Percentiles rank a stretch among this genome's conserved stretches.
phyloP scores from a whole-genome alignment of 1,140 invertebrate species.

The Glomeris maerens region DNA sequence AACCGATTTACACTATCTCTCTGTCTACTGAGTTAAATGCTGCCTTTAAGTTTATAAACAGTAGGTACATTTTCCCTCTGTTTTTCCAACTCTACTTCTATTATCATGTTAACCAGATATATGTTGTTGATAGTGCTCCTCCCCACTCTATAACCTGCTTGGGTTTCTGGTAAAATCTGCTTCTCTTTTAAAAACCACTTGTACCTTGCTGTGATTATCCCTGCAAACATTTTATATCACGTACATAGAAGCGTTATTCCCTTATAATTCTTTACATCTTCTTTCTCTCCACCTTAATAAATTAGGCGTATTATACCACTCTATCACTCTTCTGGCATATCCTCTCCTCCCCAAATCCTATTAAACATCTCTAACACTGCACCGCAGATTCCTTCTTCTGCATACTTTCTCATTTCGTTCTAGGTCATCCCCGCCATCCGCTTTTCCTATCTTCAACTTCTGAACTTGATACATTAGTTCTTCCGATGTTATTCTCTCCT shows the following conservation, averaged over 20 bases:
- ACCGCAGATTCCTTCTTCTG: too few relatives aligned
- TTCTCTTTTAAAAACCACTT: not conserved
- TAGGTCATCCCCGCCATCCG: too few relatives aligned
- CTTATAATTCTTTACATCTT: too few relatives aligned
- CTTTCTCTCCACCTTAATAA: not conserved
- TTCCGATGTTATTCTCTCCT: too few relatives aligned
- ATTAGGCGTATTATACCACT: not conserved
- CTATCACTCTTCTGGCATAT: not conserved
- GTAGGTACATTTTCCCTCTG: not conserved
- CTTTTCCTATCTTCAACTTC: too few relatives aligned
- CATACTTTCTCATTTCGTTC: too few relatives aligned
- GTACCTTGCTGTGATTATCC: not conserved
- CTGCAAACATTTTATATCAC: not conserved
- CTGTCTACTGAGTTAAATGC: not conserved
- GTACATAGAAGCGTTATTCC: not conserved
- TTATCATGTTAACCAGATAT: not conserved
- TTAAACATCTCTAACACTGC: too few relatives aligned
- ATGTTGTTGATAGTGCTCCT: not conserved
- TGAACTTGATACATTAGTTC: too few relatives aligned
- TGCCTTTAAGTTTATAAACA: not conserved
- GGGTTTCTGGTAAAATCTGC: not conserved
- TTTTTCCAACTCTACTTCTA: not conserved
- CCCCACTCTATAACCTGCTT: not conserved
- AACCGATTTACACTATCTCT: not conserved
- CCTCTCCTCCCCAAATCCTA: too few relatives aligned